A percentile compares a stretch with the other conserved stretches of the same genome.
phyloP scores from a whole-genome alignment of 92 coral and sea anemone genomes.

The Parazoanthus atlanticus region DNA sequence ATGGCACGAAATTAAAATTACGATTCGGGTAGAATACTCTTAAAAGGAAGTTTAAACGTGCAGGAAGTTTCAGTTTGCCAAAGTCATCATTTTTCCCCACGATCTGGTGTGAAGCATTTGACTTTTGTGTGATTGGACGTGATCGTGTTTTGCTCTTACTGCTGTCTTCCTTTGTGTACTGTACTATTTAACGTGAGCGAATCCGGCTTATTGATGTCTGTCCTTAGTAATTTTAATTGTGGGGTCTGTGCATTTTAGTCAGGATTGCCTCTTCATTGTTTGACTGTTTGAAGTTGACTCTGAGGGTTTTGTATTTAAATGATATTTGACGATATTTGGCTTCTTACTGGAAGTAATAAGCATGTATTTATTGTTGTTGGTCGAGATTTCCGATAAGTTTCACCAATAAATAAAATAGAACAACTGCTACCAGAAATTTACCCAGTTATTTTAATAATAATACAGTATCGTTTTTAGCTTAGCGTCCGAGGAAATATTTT shows the following conservation, averaged over 20 bases:
- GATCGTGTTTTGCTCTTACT: not conserved
- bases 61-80: not conserved
- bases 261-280: not conserved
- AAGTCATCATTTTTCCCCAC: not conserved
- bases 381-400: not conserved
- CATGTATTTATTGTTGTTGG: not conserved
- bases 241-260: not conserved
- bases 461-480: not conserved
- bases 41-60: not conserved
- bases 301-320: not conserved
- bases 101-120: not conserved
- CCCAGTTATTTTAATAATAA: not conserved
- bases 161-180: not conserved
- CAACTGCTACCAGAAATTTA: not conserved
- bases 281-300: slow-evolving; percentile 6
- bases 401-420: not conserved
- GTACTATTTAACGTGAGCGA: not conserved
- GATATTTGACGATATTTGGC: not conserved
- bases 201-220: not conserved
- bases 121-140: not conserved
- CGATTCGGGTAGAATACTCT: not conserved
- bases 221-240: not conserved
- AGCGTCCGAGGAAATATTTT: not conserved
- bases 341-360: not conserved
- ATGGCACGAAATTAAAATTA: not conserved